Base-by-base conservation (phyloP, 2,797 vertebrate genomes). In the Meda fulgida region DNA sequence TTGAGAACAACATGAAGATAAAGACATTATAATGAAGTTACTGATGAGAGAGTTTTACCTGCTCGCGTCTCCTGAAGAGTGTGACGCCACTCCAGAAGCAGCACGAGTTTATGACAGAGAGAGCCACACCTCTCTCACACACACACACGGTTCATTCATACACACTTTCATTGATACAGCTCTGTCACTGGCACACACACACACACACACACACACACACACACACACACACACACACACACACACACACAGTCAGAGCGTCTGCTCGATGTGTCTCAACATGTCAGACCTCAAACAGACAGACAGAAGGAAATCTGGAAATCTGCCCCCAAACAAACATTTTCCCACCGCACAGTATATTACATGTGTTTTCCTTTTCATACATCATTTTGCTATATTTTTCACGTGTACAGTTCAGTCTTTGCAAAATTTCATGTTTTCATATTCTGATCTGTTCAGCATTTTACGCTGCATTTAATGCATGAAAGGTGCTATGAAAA, bases 31-130 rank as follows among this genome's bases (percentile, higher is more conserved):
- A 48, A 18, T n/a, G 21, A n/a, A 48, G 5, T 4, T 13, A 34
- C 6, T 38, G 73, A 80, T 8, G 72, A 77, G 60, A 77, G 72
- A 83, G 43, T 26, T 84, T 84, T 84, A 84, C 82, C 82, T 84
- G 82, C 73, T 78, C 82, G 18, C 4, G 60, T 77, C 82, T 84
- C 23, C 72, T 67, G 73, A 67, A 43, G 82, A 75, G 36, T 76
- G 73, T 77, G 58, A 83, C 23, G 13, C 66, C 38, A 55, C 82
- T 67, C 19, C 46, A 69, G 23, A 69, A n/a, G 6, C 81, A 31
- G 82, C 60, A 75, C 0, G 14, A 65, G 72, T 77, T 84, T 84
- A 84, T 84, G 60, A 78, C 73, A 40, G 82, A 0, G 63, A 69
- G 46, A 43, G 63, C 72, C 82, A 55, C 73, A 29, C 82, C 72